phyloP scores from a whole-genome alignment of 2,888 invertebrate genomes.

The Eulithis testata region DNA sequence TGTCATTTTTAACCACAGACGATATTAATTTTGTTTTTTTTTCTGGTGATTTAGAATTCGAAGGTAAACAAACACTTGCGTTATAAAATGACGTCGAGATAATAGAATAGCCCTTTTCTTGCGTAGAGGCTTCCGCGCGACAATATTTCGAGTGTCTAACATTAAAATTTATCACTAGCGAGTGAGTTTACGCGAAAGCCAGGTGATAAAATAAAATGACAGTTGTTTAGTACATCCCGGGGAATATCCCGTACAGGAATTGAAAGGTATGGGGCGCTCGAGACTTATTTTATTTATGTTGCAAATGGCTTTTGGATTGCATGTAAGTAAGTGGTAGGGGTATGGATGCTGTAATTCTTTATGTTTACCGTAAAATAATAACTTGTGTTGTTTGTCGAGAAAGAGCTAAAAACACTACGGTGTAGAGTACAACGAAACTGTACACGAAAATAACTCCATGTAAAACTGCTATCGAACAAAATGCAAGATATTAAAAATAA shows the following conservation, averaged over 20 bases:
- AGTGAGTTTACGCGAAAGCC: conserved; percentile 78
- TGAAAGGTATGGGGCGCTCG: conserved; percentile 81
- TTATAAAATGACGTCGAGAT: conserved; percentile 10
- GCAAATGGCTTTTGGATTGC: conserved; percentile 80
- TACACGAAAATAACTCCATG: no score
- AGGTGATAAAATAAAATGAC: conserved; percentile 84
- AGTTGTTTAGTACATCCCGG: conserved; percentile 82
- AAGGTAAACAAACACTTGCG: neutral
- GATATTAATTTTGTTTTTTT: neutral
- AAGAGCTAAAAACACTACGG: no score
- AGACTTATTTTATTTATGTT: conserved; percentile 80
- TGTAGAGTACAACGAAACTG: no score
- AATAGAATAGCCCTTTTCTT: conserved; percentile 29
- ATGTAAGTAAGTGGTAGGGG: conserved; percentile 61
- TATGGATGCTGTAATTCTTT: conserved; percentile 40
- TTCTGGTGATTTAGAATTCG: neutral
- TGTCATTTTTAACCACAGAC: no score
- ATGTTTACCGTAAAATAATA: conserved; percentile 26
- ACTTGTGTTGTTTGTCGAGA: neutral
- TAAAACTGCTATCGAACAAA: no score
- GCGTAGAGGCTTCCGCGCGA: conserved; percentile 51
- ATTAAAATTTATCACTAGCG: conserved; percentile 82
- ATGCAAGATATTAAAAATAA: no score
- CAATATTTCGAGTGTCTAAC: conserved; percentile 74
- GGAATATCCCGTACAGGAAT: conserved; percentile 75